Evolutionary conservation across 2,888 invertebrate genomes (phyloP).

Genomic region (Sphecodes monilicornis): DNA sequence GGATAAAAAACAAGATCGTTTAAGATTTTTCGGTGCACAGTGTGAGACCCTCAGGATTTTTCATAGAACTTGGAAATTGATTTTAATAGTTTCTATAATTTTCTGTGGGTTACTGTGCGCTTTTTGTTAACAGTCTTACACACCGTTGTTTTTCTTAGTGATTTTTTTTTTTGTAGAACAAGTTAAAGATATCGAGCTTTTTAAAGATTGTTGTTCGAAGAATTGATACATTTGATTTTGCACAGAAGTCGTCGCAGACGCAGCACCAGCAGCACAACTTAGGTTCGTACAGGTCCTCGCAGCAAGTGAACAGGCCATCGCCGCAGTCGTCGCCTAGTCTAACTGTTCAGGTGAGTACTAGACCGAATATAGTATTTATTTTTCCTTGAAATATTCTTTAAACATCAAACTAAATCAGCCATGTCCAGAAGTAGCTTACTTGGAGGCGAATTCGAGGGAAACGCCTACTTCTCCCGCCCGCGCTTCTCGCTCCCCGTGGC

Average conservation of each 20-base stretch:
- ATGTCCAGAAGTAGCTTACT: too few species aligned
- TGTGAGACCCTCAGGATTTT: background rate
- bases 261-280: slow-evolving; percentile 85
- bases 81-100: background rate
- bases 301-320: slow-evolving; percentile 85
- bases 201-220: background rate
- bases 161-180: background rate
- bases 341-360: slow-evolving; percentile 82
- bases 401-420: too few species aligned
- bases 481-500: too few species aligned
- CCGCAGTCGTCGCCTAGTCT: slow-evolving; percentile 86
- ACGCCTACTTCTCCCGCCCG: too few species aligned
- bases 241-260: slow-evolving; percentile 80
- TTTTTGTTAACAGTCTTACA: too few species aligned
- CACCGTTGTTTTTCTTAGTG: too few species aligned
- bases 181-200: background rate
- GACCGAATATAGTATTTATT: background rate
- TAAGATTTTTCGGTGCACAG: background rate
- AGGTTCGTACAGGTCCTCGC: slow-evolving; percentile 85
- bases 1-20: background rate
- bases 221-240: background rate
- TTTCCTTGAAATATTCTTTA: background rate
- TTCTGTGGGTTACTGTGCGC: background rate
- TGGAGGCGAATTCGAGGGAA: too few species aligned
- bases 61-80: background rate